These are phyloP conservation scores for Chloroclysta siterata DNA, from an alignment of 2,888 invertebrate species.

Conservation along the genomic window DNA sequence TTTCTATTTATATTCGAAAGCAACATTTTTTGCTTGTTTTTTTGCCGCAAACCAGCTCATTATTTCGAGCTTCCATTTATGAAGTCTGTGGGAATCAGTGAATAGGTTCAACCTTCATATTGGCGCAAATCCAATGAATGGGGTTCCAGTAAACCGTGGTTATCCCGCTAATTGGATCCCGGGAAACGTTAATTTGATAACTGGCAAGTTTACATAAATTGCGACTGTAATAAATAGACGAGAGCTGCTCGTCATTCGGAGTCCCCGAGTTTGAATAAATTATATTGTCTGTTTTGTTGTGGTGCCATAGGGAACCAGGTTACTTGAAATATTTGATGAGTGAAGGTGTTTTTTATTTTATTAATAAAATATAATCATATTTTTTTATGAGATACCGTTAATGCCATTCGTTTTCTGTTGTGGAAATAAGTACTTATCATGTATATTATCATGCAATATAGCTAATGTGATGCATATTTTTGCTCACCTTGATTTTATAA, in stretches of 20 bases:
- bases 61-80: slow-evolving; percentile 35
- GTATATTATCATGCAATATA: no score
- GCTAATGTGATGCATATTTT: no score
- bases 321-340: slow-evolving; percentile 19
- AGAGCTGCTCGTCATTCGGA: slow-evolving; percentile 23
- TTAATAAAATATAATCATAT: no score
- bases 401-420: no score
- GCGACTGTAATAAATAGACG: slow-evolving; percentile 41
- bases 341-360: slow-evolving; percentile 5
- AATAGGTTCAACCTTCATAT: slow-evolving; percentile 43
- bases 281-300: slow-evolving; percentile 19
- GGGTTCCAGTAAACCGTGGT: slow-evolving; percentile 49
- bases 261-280: slow-evolving; percentile 24
- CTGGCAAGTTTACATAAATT: slow-evolving; percentile 53
- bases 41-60: slow-evolving; percentile 33
- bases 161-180: slow-evolving; percentile 60
- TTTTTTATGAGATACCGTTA: no score
- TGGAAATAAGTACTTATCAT: no score
- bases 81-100: slow-evolving; percentile 38
- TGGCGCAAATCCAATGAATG: slow-evolving; percentile 53
- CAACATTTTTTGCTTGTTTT: slow-evolving; percentile 17
- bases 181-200: slow-evolving; percentile 64
- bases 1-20: background rate
- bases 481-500: no score
- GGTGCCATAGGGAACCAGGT: slow-evolving; percentile 17